phyloP scores from a whole-genome alignment of 2,888 invertebrate species.

The Gortyna flavago region DNA sequence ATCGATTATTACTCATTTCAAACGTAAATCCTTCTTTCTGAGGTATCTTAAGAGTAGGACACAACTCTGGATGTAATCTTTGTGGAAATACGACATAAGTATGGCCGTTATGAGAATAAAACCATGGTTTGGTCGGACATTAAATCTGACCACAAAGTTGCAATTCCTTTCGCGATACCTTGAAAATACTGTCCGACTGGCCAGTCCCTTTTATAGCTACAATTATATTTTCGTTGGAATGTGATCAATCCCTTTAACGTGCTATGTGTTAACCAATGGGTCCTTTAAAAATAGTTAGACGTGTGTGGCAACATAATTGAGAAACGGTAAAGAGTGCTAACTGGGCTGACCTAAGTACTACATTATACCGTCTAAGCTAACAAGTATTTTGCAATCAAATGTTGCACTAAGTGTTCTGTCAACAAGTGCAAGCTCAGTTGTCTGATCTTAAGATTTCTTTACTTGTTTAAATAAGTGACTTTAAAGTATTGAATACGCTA shows the following conservation, averaged over 20 bases:
- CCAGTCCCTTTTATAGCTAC: neutral
- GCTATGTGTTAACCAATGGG: conserved; percentile 5
- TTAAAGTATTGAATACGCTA: neutral
- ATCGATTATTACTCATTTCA: neutral
- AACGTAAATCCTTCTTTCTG: neutral
- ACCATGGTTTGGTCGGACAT: neutral
- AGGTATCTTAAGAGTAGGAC: neutral
- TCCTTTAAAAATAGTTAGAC: neutral
- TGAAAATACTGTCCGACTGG: neutral
- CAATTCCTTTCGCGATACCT: neutral
- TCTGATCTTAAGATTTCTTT: conserved; percentile 9
- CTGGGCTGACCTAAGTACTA: conserved; percentile 35
- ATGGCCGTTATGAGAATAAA: neutral
- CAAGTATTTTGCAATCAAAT: conserved; percentile 53
- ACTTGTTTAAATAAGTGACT: neutral
- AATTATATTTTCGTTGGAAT: neutral
- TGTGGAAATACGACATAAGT: neutral
- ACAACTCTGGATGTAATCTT: neutral
- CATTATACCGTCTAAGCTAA: conserved; percentile 24
- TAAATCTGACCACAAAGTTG: neutral
- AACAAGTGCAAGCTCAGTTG: neutral
- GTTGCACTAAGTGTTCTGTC: conserved; percentile 26
- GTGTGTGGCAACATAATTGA: conserved; percentile 35
- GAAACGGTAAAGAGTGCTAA: conserved; percentile 60
- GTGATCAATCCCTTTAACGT: neutral